A percentile compares a stretch with the other conserved stretches of the same genome.
These are phyloP conservation scores for Agonopterix heracliana DNA, from an alignment of 2,888 invertebrate species.

Conservation along the genomic window DNA sequence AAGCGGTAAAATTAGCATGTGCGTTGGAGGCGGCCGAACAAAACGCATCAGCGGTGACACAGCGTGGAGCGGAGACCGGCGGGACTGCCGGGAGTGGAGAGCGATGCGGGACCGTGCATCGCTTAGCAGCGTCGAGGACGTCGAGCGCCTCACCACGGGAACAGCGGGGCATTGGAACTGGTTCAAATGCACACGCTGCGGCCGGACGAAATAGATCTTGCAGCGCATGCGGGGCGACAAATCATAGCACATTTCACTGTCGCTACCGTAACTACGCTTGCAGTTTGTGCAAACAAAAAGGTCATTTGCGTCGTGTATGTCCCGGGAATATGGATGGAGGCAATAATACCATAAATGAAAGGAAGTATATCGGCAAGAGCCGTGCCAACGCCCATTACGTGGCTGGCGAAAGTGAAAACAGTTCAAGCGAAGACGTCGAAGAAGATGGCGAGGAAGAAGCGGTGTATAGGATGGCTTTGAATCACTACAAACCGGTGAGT, in stretches of 20 bases:
- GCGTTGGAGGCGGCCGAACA: neutral
- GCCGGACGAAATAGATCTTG: neutral
- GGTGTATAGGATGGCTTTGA: neutral
- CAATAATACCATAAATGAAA: neutral
- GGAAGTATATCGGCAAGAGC: neutral
- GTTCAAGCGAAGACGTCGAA: neutral
- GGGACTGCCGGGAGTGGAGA: neutral
- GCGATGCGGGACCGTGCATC: neutral
- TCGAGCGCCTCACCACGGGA: neutral
- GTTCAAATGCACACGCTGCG: neutral
- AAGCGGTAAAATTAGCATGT: neutral
- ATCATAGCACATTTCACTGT: neutral
- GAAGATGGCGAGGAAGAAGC: neutral
- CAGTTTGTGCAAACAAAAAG: neutral
- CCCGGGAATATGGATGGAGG: neutral
- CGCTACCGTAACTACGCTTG: neutral
- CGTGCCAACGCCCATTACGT: neutral
- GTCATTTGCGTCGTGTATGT: neutral
- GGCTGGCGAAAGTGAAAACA: neutral
- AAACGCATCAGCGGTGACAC: slow-evolving; percentile 1
- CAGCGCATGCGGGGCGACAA: neutral
- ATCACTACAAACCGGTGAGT: too few species aligned
- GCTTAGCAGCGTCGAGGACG: neutral
- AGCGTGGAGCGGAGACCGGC: too few species aligned
- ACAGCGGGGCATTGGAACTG: neutral